Base-by-base conservation (phyloP, 1,140 invertebrate species). In the Orius laevigatus region DNA sequence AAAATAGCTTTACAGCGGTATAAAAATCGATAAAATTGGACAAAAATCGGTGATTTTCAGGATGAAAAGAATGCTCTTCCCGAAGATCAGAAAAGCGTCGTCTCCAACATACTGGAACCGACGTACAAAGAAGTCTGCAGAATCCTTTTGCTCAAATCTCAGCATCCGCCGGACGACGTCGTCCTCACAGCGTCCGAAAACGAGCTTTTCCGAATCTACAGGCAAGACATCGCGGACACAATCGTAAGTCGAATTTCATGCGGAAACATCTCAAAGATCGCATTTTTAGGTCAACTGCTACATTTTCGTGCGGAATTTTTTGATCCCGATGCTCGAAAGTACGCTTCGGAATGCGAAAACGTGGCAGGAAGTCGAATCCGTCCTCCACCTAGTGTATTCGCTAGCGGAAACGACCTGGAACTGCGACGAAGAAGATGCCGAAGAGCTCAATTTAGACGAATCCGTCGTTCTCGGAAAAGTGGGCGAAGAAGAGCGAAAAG, bases 221-320 rank as follows among this genome's bases (percentile, higher is more conserved):
- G 90, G 45, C 87, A 92, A 64, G 90, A 94, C 56, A 81, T 89
- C 39, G 78, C 82, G 0, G 89, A 95, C 63, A 87, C 84, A 16
- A 76, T 91, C 60, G 78, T 83, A 61, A 68, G 66, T 62, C 38
- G 11, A 18, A 16, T 9, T 49, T 25, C 16, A n/a, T n/a, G n/a
- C n/a, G n/a, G n/a, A n/a, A n/a, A n/a, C n/a, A n/a, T n/a, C n/a
- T n/a, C n/a, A n/a, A n/a, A n/a, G 6, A 6, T 34, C 5, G 10
- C 12, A 15, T 11, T 51, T 16, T 14, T 40, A 52, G 46, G 46
- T 55, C 9, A 40, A 45, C 15, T 54, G 49, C 15, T 51, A 54
- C 14, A 36, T 48, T 12, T 46, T 33, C n/a, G 33, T 50, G 15
- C 25, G 48, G 43, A 49, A 52, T 15, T 42, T 49, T 41, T 12